Conservation (phyloP, 2,888 invertebrate species). For the Lepas anatifera region DNA sequence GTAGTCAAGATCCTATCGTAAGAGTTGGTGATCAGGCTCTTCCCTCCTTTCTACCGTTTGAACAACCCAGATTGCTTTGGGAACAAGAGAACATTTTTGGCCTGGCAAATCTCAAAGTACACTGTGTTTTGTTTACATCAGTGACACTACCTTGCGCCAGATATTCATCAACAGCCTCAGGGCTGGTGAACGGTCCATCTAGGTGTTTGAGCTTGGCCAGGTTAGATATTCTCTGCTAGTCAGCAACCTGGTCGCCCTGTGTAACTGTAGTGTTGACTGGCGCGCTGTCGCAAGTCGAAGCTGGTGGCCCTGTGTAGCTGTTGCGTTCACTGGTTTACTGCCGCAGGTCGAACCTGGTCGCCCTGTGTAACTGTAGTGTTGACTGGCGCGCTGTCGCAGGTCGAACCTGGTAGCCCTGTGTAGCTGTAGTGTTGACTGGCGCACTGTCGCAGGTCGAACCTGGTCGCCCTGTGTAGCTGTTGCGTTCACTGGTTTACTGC, state of each 20-base stretch:
- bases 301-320: slow-evolving; percentile 68
- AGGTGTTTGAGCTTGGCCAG: no score
- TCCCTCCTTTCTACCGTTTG: no score
- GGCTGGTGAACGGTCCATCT: no score
- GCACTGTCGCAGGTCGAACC: slow-evolving; percentile 55
- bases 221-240: no score
- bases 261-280: slow-evolving; percentile 48
- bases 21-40: no score
- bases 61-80: no score
- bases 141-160: no score
- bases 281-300: slow-evolving; percentile 55
- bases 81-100: no score
- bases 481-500: not conserved
- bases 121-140: no score
- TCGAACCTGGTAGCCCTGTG: slow-evolving; percentile 73
- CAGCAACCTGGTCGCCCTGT: slow-evolving; percentile 71
- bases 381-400: slow-evolving; percentile 40
- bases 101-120: no score
- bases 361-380: slow-evolving; percentile 62
- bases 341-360: slow-evolving; percentile 67
- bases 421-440: slow-evolving; percentile 46
- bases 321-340: slow-evolving; percentile 35
- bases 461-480: slow-evolving; percentile 38
- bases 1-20: no score
- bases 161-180: no score